phyloP scores from a whole-genome alignment of 37 sponge, comb jelly and placozoan species.

The Amphimedon queenslandica region DNA sequence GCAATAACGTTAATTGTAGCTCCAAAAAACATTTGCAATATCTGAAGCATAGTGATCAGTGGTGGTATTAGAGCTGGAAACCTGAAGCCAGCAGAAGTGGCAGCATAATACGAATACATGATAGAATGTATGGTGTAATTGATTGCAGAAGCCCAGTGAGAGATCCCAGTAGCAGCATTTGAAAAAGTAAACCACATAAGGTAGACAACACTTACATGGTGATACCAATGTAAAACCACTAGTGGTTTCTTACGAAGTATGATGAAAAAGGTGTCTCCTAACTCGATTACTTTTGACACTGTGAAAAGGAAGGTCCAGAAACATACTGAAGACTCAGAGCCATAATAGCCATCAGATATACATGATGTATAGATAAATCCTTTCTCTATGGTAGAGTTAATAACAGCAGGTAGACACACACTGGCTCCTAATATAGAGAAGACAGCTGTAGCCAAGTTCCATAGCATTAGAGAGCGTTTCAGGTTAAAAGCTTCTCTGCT shows the following conservation, averaged over 20 bases:
- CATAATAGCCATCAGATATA: too few species aligned
- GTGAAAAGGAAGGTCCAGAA: background rate
- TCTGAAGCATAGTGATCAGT: background rate
- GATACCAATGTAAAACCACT: background rate
- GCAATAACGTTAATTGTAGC: background rate
- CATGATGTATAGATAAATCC: too few species aligned
- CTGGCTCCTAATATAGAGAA: too few species aligned
- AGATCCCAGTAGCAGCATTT: background rate
- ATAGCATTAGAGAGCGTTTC: too few species aligned
- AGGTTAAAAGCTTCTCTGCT: too few species aligned
- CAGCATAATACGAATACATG: constrained; percentile 11
- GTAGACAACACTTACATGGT: background rate
- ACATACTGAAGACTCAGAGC: background rate
- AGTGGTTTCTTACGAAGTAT: background rate
- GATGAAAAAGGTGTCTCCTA: background rate
- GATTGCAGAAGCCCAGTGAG: background rate
- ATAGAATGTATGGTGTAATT: background rate
- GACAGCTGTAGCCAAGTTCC: too few species aligned
- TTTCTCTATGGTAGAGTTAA: too few species aligned
- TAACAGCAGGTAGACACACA: too few species aligned
- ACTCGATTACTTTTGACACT: background rate
- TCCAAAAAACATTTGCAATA: background rate
- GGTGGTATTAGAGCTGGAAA: background rate
- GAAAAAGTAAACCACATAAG: background rate
- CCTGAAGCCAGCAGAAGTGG: background rate